Evolutionary conservation across 2,888 invertebrate genomes (phyloP).

Genomic region (Cloeon dipterum): DNA sequence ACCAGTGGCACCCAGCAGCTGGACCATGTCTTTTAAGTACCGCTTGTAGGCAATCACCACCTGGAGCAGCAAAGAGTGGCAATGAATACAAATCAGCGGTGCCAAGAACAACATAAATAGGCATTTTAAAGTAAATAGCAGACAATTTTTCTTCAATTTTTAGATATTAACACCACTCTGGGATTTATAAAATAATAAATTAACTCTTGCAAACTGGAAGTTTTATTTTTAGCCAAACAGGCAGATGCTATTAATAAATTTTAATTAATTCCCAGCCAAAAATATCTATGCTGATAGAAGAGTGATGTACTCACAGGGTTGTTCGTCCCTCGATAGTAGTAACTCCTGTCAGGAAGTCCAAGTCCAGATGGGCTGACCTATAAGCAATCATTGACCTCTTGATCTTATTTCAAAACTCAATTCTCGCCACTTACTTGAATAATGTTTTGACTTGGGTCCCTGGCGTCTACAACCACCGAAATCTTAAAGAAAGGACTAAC

Average conservation of each 20-base stretch:
- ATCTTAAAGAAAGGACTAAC: constrained; percentile 27
- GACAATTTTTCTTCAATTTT: background rate
- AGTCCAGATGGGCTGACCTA: constrained; percentile 27
- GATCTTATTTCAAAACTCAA: too few relatives aligned
- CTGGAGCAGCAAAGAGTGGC: too few relatives aligned
- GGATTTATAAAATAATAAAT: too few relatives aligned
- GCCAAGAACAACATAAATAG: background rate
- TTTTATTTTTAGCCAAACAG: too few relatives aligned
- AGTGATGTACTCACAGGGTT: constrained; percentile 17
- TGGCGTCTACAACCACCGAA: constrained; percentile 24
- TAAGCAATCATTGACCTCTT: constrained; percentile 8
- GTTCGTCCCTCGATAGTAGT: constrained; percentile 21
- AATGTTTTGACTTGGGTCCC: constrained; percentile 19
- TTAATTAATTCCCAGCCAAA: too few relatives aligned
- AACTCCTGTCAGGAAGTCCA: constrained; percentile 26
- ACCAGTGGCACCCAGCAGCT: constrained; percentile 21
- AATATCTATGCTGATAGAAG: background rate
- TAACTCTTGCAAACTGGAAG: too few relatives aligned
- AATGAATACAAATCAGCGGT: too few relatives aligned
- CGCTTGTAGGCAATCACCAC: constrained; percentile 23
- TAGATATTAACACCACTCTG: too few relatives aligned
- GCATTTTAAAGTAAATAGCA: background rate
- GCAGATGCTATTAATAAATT: too few relatives aligned
- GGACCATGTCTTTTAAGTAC: constrained; percentile 24
- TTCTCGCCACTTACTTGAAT: constrained; percentile 21